Base-by-base conservation (phyloP, 2,888 invertebrate genomes). In the Stegophylla sp. region DNA sequence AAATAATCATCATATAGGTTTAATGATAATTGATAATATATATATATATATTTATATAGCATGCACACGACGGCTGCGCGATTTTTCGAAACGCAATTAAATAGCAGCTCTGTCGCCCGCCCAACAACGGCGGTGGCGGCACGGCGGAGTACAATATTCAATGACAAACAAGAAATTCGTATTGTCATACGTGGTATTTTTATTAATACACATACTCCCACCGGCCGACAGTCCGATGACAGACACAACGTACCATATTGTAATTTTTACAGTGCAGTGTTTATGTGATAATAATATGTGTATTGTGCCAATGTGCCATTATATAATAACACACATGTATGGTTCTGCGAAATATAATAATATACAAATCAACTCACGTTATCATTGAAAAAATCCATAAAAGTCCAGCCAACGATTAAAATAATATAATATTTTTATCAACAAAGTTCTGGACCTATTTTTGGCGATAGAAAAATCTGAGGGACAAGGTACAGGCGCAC, bases 101-200 rank as follows among this genome's bases (percentile, higher is more conserved):
- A 76, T 76, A 76, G 23, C 53, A 75, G 34, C 34, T 34, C 7
- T 5, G 41, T 66, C 51, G 43, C 51, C 53, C 41, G n/a, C n/a
- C n/a, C n/a, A 48, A 5, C 48, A 2, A n/a, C 51, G 17, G 23
- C 72, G 56, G 13, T 34, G 34, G n/a, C n/a, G n/a, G n/a, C n/a
- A n/a, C n/a, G n/a, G n/a, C n/a, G n/a, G n/a, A n/a, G n/a, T n/a
- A n/a, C n/a, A n/a, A n/a, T 53, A 76, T 26, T 76, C 75, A 76
- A 76, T 76, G 75, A 76, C 75, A 76, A 76, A 76, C 75, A 53
- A 76, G 75, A 76, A 75, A 76, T 76, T 76, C 41, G 66, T 76
- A 76, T 76, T 76, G 75, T 76, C 64, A 76, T 73, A 64, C 20
- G 34, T 59, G 23, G 26, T 61, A 61, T 34, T 34, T 34, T 34